Base-by-base conservation (phyloP, 2,888 invertebrate species). In the Leucophora obtusa region DNA sequence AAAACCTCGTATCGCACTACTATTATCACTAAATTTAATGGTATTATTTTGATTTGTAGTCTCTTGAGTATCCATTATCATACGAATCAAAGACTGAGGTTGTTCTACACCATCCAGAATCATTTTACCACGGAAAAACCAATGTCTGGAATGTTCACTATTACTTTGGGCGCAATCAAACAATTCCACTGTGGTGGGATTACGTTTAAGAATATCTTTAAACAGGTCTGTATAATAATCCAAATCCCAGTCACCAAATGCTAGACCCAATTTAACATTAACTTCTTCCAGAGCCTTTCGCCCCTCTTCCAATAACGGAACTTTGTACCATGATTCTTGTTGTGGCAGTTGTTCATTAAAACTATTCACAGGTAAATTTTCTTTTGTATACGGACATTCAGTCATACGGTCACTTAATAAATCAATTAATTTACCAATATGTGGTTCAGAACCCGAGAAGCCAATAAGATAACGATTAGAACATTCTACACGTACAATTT, bases 131-230 rank as follows among this genome's bases (percentile, higher is more conserved):
- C 96, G 96, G 91, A 99, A 99, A 91, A 99, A 99, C 99, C 99
- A 99, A 92, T 99, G 99, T 6, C 99, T 93, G 80, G 98, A 98
- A 90, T 99, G 99, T 89, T 99, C 99, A 90, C 98, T 98, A 89
- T 98, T 98, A 35, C 97, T 97, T 90, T 99, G 99, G 3, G 99
- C 99, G 84, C 99, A 93, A 91, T 99, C 99, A 91, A 99, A 98
- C 86, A 98, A 94, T 89, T 99, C 99, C 0, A 99, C 98, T 87
- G 96, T 98, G 0, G 98, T 98, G 18, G 99, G 99, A 91, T 99
- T 96, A 70, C 98, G 92, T 85, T 95, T 94, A 21, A 98, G 90
- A 84, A 95, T 94, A 82, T 95, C 93, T 79, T 93, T 92, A 91
- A 98, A 98, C 76, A 98, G 91, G 86, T 96, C 92, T 79, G 95